Base-by-base conservation (phyloP, 2,888 invertebrate genomes). In the Siphlonurus alternatus region DNA sequence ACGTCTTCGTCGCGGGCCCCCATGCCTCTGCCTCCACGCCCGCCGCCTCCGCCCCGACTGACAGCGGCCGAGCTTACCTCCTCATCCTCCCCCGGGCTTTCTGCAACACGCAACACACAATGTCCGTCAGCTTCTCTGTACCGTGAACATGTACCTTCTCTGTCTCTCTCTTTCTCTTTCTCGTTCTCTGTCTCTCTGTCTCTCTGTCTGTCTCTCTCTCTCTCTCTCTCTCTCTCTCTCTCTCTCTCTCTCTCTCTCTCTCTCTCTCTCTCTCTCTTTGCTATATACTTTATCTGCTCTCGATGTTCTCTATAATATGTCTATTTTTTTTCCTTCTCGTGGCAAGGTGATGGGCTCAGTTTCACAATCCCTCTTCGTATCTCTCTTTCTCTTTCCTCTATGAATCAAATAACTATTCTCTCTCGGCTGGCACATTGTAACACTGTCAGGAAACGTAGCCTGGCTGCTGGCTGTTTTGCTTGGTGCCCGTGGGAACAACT, bases 1-100 rank as follows among this genome's bases (percentile, higher is more conserved):
- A 73, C 81, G 79, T 72, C 81, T 5, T 53, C 63, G 51, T 67
- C 67, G 61, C 65, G 64, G 22, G 18, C 24, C 20, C 19, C 24
- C 54, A 19, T n/a, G n/a, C 15, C 56, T 63, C 56, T 22, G 20
- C 25, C 15, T 61, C 60, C 61, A 25, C 38, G 5, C 2, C 23
- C 61, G 18, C 3, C 61, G 19, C 15, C 25, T 64, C 64, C 60
- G 60, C 64, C n/a, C 61, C 61, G 60, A 64, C 61, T 56, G 51
- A 61, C 24, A 53, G 19, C n/a, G 38, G 64, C 7, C 60, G 23
- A 19, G n/a, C 25, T 23, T 15, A 25, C 25, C 15, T 61, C 60
- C 61, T 61, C 38, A 15, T 2, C 23, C 61, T 25, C 3, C 61
- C 38, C 15, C 25, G 7, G 22, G 23, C 5, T 60, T 15, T 38